Conservation (phyloP, 2,797 vertebrate species). For the Hozukius guyotensis region DNA sequence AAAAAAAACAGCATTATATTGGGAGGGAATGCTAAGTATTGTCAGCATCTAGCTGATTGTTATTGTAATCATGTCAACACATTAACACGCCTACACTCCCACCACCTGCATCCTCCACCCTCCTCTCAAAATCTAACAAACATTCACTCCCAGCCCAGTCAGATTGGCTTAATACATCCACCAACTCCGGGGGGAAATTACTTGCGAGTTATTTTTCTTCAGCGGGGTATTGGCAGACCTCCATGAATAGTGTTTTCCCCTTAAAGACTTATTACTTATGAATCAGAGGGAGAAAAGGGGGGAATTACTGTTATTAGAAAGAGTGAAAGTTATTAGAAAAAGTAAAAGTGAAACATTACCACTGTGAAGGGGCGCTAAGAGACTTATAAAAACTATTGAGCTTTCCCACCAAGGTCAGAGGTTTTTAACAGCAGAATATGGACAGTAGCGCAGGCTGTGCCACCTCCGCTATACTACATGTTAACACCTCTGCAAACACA, state of each 20-base stretch:
- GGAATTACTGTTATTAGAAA: slow-evolving; percentile 66
- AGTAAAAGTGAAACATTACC: slow-evolving; percentile 56
- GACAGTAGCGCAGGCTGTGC: slow-evolving; percentile 37
- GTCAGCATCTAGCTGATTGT: slow-evolving; percentile 42
- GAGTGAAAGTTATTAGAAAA: slow-evolving; percentile 49
- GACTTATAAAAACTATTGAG: slow-evolving; percentile 50
- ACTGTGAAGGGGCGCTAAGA: slow-evolving; percentile 42
- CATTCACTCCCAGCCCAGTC: slow-evolving; percentile 45
- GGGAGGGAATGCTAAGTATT: slow-evolving; percentile 18
- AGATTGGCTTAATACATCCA: slow-evolving; percentile 57
- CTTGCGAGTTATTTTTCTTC: slow-evolving; percentile 55
- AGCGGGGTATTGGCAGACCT: slow-evolving; percentile 62
- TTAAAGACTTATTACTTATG: slow-evolving; percentile 68
- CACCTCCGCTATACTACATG: slow-evolving; percentile 9
- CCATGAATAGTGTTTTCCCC: slow-evolving; percentile 61
- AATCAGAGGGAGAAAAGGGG: slow-evolving; percentile 52
- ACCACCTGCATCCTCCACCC: slow-evolving; percentile 23
- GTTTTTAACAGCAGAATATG: slow-evolving; percentile 34
- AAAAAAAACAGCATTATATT: not conserved
- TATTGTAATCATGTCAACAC: slow-evolving; percentile 48
- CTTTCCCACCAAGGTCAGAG: slow-evolving; percentile 44
- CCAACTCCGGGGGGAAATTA: slow-evolving; percentile 70
- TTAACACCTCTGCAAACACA: slow-evolving; percentile 48
- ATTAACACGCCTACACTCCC: slow-evolving; percentile 26
- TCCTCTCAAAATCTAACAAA: slow-evolving; percentile 34